Base-by-base conservation (phyloP, 2,888 invertebrate species). In the Desoria tigrina region DNA sequence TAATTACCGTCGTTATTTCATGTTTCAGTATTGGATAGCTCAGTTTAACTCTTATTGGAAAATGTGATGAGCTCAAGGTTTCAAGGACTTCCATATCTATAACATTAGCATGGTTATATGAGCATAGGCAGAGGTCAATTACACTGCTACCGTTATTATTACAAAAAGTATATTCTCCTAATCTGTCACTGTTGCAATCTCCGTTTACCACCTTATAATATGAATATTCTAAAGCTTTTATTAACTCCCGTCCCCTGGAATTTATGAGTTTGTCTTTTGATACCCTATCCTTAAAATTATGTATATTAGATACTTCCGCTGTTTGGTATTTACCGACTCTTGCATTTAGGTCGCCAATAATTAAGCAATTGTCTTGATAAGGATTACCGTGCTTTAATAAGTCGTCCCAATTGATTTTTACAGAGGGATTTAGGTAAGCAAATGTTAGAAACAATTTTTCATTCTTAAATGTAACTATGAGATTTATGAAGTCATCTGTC, bases 91-190 rank as follows among this genome's bases (percentile, higher is more conserved):
- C 16, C 6, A 51, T 6, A 16, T 51, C 51, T 11, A 26, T 24
- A 11, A 16, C 24, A 3, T 26, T 4, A 4, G 14, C 6, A 7
- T 9, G 21, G 6, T 26, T 26, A 23, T 51, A 23, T 26, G 51
- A 51, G 14, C 3, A 3, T 24, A 49, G 16, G n/a, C 42, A 42
- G 2, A 60, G 16, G 26, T 60, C 60, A 28, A 60, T 45, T 11
- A 60, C 50, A 32, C 60, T 60, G 11, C 27, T 27, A 14, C 51
- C 60, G 50, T 60, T 60, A 6, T 7, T 2, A 24, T 60, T 60
- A 4, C 23, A 3, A 32, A 60, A 60, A 21, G 60, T 60, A 23
- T 50, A 60, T 50, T 60, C 51, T 4, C 60, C 60, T 4, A 4
- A 4, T 9, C 16, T 16, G 32, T 60, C 60, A 21, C 24, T 21